phyloP scores from a whole-genome alignment of 2,797 vertebrate species.

The Acridotheres tristis region DNA sequence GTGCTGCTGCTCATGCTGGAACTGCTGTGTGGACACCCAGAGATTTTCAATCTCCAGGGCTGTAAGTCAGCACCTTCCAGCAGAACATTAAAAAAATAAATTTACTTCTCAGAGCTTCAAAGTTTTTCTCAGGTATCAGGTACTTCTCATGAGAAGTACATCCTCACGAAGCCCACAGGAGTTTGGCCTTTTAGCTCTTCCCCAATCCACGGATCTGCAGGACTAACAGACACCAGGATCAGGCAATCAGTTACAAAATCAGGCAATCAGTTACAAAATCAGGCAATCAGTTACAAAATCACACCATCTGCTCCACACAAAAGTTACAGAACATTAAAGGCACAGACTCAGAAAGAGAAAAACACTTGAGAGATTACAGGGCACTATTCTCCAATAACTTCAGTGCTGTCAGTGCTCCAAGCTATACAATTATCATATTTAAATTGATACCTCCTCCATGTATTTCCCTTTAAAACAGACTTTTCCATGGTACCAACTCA shows the following conservation, averaged over 20 bases:
- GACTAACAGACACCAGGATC: not conserved
- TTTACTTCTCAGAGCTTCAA: slow-evolving; percentile 28
- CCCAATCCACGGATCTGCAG: not conserved
- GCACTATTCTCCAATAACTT: not conserved
- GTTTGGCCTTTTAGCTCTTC: slow-evolving; percentile 5
- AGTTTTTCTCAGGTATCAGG: not conserved
- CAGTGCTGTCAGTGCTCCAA: not conserved
- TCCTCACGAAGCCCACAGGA: not conserved
- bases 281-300: slow-evolving; percentile 33
- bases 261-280: slow-evolving; percentile 32
- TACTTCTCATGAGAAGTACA: not conserved
- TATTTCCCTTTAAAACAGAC: not conserved
- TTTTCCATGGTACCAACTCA: not conserved
- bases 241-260: slow-evolving; percentile 36
- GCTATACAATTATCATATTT: not conserved
- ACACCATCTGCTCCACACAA: not conserved
- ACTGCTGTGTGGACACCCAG: not conserved
- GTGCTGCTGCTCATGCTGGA: not conserved
- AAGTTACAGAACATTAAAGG: slow-evolving; percentile 38
- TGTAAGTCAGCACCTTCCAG: not conserved
- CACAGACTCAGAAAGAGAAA: not conserved
- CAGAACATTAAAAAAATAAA: slow-evolving; percentile 20
- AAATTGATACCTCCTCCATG: not conserved
- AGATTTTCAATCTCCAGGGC: not conserved
- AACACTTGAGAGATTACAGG: slow-evolving; percentile 21